Evolutionary conservation across 2,113 vertebrate genomes (phyloP).

Genomic region (Lophura nycthemera): DNA sequence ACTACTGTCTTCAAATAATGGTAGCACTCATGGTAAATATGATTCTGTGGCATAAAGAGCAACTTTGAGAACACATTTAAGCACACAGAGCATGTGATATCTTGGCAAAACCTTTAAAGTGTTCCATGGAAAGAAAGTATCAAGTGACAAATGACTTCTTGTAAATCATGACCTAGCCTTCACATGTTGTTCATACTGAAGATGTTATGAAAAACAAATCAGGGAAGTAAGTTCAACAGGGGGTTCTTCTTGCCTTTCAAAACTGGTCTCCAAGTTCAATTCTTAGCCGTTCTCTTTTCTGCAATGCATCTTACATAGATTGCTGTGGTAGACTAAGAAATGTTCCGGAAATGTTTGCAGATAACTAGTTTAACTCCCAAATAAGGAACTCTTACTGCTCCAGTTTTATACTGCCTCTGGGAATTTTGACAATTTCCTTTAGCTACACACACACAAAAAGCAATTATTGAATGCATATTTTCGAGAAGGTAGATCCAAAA

Average conservation of each 20-base stretch:
- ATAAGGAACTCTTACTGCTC: background rate
- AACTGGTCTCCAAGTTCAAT: background rate
- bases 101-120: slow-evolving; percentile 2
- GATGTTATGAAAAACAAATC: slow-evolving; percentile 39
- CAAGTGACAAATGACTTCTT: slow-evolving; percentile 37
- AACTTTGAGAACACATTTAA: slow-evolving; percentile 24
- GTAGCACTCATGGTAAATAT: background rate
- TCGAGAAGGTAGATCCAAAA: background rate
- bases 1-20: background rate
- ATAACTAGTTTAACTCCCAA: background rate
- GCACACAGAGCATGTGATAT: background rate
- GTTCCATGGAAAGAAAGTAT: slow-evolving; percentile 34
- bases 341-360: background rate
- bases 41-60: background rate
- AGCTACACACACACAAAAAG: background rate
- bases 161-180: slow-evolving; percentile 26
- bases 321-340: background rate
- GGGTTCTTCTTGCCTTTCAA: background rate
- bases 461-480: background rate
- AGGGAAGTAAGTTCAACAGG: background rate
- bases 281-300: background rate
- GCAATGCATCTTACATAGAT: background rate
- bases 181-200: background rate
- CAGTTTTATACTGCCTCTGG: background rate
- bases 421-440: background rate